Percentiles rank a stretch among this genome's conserved stretches.
phyloP scores from a whole-genome alignment of 2,113 vertebrate species.

The Saguinus imperator region DNA sequence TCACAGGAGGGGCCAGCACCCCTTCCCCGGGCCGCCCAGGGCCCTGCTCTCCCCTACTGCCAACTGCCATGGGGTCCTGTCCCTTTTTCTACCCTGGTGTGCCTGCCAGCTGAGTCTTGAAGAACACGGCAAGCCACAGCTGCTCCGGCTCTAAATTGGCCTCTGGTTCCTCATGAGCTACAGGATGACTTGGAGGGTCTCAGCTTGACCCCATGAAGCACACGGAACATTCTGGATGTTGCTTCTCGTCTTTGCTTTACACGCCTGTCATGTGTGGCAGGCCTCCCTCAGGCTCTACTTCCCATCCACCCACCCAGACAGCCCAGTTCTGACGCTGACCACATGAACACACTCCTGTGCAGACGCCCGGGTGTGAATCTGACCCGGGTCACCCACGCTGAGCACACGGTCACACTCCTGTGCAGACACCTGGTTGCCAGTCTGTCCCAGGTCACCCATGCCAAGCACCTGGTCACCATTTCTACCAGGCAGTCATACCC shows the following conservation, averaged over 20 bases:
- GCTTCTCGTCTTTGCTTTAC: not conserved
- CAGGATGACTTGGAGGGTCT: not conserved
- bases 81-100: not conserved
- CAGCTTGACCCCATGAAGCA: fast-evolving
- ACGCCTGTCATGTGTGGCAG: not conserved
- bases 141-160: not conserved
- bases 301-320: not conserved
- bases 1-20: fast-evolving
- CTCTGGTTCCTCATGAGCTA: too few species aligned
- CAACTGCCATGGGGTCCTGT: not conserved
- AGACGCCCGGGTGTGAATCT: not conserved
- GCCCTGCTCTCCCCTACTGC: too few species aligned
- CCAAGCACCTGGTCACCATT: not conserved
- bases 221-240: too few species aligned
- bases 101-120: not conserved
- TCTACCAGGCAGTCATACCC: not conserved
- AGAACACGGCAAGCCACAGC: not conserved
- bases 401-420: too few species aligned
- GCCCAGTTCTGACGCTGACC: not conserved
- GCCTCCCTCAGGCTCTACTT: not conserved
- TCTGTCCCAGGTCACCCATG: too few species aligned
- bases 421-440: not conserved
- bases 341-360: not conserved
- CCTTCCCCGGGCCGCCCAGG: not conserved
- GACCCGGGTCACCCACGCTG: not conserved